A percentile compares a stretch with the other conserved stretches of the same genome.
Conservation (phyloP, 35 echinoderm and acorn worm species). For the Diadema setosum region DNA sequence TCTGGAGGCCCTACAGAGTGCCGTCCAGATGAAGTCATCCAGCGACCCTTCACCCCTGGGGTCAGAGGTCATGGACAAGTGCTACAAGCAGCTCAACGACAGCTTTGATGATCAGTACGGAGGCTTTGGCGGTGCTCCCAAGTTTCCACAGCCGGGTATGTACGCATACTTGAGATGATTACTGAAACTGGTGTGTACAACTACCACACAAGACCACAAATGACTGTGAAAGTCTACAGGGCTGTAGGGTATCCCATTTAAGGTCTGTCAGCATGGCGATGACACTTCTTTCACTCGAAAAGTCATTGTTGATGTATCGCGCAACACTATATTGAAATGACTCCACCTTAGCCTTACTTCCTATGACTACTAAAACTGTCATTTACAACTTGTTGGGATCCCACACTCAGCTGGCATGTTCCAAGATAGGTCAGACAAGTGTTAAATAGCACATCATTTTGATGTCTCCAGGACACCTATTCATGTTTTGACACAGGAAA, state of each 20-base stretch:
- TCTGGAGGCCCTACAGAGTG: conserved; percentile 60
- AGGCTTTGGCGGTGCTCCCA: conserved; percentile 94
- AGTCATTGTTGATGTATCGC: neutral
- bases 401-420: neutral
- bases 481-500: neutral
- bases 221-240: too few relatives aligned
- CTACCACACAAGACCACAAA: too few relatives aligned
- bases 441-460: neutral
- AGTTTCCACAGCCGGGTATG: conserved; percentile 97
- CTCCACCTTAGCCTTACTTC: too few relatives aligned
- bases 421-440: neutral
- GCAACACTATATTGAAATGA: neutral
- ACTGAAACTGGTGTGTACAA: too few relatives aligned
- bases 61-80: conserved; percentile 48
- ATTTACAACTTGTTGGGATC: conserved; percentile 5
- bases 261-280: neutral
- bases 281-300: neutral
- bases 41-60: neutral
- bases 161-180: too few relatives aligned
- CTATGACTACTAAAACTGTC: neutral
- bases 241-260: conserved; percentile 11
- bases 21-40: conserved; percentile 19
- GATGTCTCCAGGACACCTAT: neutral
- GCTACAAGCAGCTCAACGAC: conserved; percentile 64
- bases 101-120: conserved; percentile 75